These are phyloP conservation scores for Syrmaticus mikado DNA, from an alignment of 2,113 vertebrate species.

Conservation along the genomic window DNA sequence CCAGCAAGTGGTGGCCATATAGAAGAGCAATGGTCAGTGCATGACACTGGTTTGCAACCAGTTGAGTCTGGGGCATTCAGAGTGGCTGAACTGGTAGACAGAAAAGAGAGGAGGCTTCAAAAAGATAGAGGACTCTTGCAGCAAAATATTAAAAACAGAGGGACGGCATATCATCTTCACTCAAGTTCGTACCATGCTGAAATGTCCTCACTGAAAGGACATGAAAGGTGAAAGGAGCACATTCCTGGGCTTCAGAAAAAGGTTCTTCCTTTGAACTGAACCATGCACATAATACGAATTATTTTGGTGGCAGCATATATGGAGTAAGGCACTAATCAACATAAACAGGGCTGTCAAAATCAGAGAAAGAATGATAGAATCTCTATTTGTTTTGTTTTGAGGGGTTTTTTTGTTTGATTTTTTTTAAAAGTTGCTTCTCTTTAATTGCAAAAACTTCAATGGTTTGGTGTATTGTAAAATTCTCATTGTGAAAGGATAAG, in stretches of 20 bases:
- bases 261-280: background rate
- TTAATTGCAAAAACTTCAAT: background rate
- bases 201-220: background rate
- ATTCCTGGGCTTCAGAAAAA: background rate
- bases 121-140: background rate
- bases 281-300: background rate
- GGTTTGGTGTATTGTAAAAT: background rate
- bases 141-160: background rate
- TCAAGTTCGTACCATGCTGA: background rate
- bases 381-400: background rate
- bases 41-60: background rate
- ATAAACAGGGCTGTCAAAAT: background rate
- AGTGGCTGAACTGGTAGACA: background rate
- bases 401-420: background rate
- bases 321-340: background rate
- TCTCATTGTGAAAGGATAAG: background rate
- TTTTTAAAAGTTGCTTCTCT: background rate
- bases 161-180: background rate
- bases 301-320: fast-evolving
- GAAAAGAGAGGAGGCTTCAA: background rate
- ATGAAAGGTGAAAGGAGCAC: background rate
- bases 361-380: background rate
- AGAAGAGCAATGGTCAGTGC: fast-evolving
- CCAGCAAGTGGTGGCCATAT: fast-evolving
- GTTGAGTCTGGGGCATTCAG: background rate